Base-by-base conservation (phyloP, 2,797 vertebrate species). In the Gallinago solitaria region DNA sequence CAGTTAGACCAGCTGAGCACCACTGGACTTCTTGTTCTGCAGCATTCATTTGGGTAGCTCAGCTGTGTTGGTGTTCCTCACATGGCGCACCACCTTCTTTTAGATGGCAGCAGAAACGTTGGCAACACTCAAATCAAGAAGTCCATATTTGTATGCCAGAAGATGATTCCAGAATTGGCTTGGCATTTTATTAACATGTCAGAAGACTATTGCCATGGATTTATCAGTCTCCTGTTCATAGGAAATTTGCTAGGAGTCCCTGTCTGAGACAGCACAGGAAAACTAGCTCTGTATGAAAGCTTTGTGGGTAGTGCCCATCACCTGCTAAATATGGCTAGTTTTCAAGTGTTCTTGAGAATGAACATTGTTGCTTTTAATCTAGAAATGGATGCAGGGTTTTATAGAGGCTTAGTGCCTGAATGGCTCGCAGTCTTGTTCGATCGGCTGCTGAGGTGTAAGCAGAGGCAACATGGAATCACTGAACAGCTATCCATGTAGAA, bases 281-380 rank as follows among this genome's bases (percentile, higher is more conserved):
- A 88, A 78, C 37, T 2, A 69, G 23, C 0, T 11, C 57, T n/a
- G 2, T 57, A 27, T 47, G 69, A 95, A 78, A 93, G 5, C 39
- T 74, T 85, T 1, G 1, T n/a, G 37, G 45, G 73, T n/a, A 89
- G 47, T 53, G 48, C 67, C 80, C 56, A 57, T 88, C 74, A 71
- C 61, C 80, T 93, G 91, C 57, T 91, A 78, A 65, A 83, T 24
- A 17, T 71, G 83, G 71, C 76, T 81, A 47, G 6, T 33, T 95
- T 91, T 88, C 85, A 89, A 50, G 70, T 6, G 9, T 51, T 85
- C 61, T 88, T 54, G 65, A 79, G 85, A 91, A 83, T 23, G 57
- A 83, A 54, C 28, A 13, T 47, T 43, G 57, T 37, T 91, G 83
- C 76, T 95, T 85, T 94, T 43, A 91, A 57, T 86, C 85, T 68